Conservation (phyloP, 2,113 vertebrate genomes). For the human (Homo sapiens) region GRCh38 chr18:76916001-76916500, state of each 20-base stretch:
- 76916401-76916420: not conserved
- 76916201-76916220: not conserved
- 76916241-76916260: not conserved
- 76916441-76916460: not conserved
- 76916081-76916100: accelerated
- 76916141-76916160: not conserved
- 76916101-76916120: too few relatives aligned
- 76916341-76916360: not conserved
- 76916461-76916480: not conserved
- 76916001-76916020: not conserved
- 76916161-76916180: not conserved
- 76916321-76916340: not conserved
- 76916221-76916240: not conserved
- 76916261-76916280: not conserved
- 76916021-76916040: not conserved
- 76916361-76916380: not conserved
- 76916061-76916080: accelerated
- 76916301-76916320: not conserved
- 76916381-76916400: not conserved
- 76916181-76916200: not conserved
- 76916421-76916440: not conserved
- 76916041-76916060: not conserved
- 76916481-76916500: not conserved
- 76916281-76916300: not conserved
- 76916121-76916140: accelerated